Evolutionary conservation across 1,140 invertebrate species (phyloP), one percentile per base, ranked within the genome.

Genomic region (Lycorma delicatula): DNA sequence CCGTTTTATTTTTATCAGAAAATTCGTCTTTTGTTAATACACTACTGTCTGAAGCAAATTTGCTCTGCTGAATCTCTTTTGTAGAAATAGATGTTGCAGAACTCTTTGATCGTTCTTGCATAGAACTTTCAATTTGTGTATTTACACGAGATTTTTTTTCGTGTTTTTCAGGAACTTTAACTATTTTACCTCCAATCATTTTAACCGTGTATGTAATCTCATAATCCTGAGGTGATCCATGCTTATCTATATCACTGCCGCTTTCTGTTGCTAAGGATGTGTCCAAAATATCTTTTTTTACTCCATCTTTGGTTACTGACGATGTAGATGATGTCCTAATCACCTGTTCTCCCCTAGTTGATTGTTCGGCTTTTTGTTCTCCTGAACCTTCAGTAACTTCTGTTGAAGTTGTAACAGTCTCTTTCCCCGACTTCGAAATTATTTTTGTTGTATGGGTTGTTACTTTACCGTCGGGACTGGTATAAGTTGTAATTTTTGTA

Each of bases 171-270:
- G 47, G 22, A n/a, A 22, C 16, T 38, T 51, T 50, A 23, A 50
- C 27, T 2, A 57, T 25, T 38, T 57, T 57, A 16, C 46, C 29
- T 1, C 56, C 56, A 36, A 50, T 47, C 56, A 49, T 57, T 38
- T 36, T 57, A 34, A 57, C 56, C 23, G n/a, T 29, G 25, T 41
- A 13, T 55, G 47, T 6, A 48, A 25, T 27, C 16, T 56, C 20
- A 20, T 49, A 9, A 12, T n/a, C n/a, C n/a, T n/a, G 36, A 46
- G 23, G 28, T 3, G 49, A 51, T 12, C 12, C 26, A 44, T 44
- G 16, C 13, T 38, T 13, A n/a, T n/a, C n/a, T n/a, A n/a, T n/a
- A n/a, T n/a, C n/a, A n/a, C n/a, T n/a, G n/a, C n/a, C n/a, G n/a
- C n/a, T n/a, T n/a, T n/a, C n/a, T n/a, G n/a, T n/a, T n/a, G n/a